Evolutionary conservation across 1,140 invertebrate species (phyloP).

Genomic region (Panonychus citri): DNA sequence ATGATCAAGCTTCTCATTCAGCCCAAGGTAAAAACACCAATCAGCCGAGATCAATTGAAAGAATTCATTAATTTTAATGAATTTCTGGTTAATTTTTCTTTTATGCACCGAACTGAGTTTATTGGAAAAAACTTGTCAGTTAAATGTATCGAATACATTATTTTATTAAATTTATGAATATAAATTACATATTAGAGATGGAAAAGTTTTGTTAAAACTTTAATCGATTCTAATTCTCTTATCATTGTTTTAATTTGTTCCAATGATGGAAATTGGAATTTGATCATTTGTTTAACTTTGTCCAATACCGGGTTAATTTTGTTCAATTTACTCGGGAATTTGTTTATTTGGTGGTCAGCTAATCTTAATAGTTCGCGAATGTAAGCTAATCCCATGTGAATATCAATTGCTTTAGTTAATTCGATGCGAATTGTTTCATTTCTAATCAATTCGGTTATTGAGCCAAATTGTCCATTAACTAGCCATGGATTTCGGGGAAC

Average conservation of each 20-base stretch:
- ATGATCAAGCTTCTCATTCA: constrained; percentile 47
- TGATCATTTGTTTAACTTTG: not conserved
- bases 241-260: not conserved
- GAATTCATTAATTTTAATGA: too few species aligned
- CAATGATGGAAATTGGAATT: not conserved
- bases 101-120: too few species aligned
- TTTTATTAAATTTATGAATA: too few species aligned
- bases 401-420: not conserved
- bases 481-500: not conserved
- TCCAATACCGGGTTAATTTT: not conserved
- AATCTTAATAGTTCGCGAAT: not conserved
- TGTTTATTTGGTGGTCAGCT: not conserved
- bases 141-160: too few species aligned
- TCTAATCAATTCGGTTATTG: not conserved
- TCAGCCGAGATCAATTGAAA: too few species aligned
- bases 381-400: not conserved
- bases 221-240: not conserved
- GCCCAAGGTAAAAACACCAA: constrained; percentile 40
- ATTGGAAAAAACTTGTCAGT: too few species aligned
- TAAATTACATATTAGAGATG: too few species aligned
- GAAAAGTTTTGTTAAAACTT: not conserved
- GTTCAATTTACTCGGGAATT: not conserved
- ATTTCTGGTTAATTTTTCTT: too few species aligned
- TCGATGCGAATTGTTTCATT: not conserved
- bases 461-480: not conserved